Evolutionary conservation across 1,140 invertebrate species (phyloP), one percentile per base, ranked within the genome.

Genomic region (Archegozetes longisetosus): DNA sequence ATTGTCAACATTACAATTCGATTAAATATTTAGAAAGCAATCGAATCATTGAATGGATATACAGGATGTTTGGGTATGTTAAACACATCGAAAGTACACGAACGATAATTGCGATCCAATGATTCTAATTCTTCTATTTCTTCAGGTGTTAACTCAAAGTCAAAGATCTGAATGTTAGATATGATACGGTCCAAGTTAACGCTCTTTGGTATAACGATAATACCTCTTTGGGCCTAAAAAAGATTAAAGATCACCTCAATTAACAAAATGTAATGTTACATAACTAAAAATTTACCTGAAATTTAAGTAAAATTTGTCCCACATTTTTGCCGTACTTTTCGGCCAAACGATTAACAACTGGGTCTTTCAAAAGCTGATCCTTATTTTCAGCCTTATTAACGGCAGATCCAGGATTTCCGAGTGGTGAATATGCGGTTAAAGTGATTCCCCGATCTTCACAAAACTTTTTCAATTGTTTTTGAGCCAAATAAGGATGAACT

Each of bases 201-300:
- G 1, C 83, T 85, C 66, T 88, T 87, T 1, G 86, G 84, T 62
- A 88, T 82, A 0, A 80, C 81, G 27, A 83, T 74, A 28, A 84
- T 76, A 12, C 82, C 84, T 53, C 82, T 75, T 29, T 88, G 17
- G 17, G 49, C 49, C 67, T 88, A 83, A 56, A 85, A 51, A 46
- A 46, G 9, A 46, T 46, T 12, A 46, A 46, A 46, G n/a, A 46
- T 13, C 12, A 47, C n/a, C 40, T 12, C n/a, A 47, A 47, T 47
- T 47, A 47, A 47, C n/a, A 47, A 47, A 47, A 47, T 47, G n/a
- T 47, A 12, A 47, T 13, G n/a, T 47, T 13, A 13, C 12, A 13
- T 47, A 13, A 12, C 40, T 47, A 47, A 51, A 51, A 51, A 51
- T 23, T 20, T 13, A 56, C 51, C 58, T 59, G 54, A 32, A 26